Conservation (phyloP, 2,113 vertebrate species). For the Pygoscelis antarcticus region DNA sequence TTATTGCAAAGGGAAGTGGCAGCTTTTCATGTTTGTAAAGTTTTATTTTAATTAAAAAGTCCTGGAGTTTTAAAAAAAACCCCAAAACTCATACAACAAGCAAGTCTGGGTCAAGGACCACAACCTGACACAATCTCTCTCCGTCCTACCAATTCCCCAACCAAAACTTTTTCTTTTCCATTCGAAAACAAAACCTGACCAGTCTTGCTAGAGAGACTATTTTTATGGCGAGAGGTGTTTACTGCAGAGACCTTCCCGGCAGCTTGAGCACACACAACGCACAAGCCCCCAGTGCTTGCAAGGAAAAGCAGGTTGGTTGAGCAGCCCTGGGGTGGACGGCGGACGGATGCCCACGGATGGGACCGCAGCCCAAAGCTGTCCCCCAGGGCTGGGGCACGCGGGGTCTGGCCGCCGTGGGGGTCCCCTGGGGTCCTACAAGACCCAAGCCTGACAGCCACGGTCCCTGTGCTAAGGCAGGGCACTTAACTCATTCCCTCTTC, state of each 20-base stretch:
- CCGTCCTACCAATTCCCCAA: neutral
- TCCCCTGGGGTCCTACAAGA: neutral
- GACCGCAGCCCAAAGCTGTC: neutral
- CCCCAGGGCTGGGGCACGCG: neutral
- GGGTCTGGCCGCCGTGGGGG: neutral
- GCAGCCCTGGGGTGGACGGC: neutral
- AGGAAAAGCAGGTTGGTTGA: neutral
- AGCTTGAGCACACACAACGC: accelerated
- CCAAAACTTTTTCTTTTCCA: neutral
- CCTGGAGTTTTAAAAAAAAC: neutral
- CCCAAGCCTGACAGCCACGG: accelerated
- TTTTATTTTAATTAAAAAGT: neutral
- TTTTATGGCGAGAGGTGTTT: neutral
- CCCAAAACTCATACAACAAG: neutral
- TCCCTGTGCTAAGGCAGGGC: neutral
- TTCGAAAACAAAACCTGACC: neutral
- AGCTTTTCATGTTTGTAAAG: accelerated
- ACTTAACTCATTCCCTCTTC: neutral
- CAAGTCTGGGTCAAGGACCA: neutral
- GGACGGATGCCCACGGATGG: accelerated
- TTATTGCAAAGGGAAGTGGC: accelerated
- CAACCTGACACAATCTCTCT: neutral
- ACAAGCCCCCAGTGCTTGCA: accelerated
- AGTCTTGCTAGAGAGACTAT: accelerated
- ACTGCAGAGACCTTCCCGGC: accelerated